phyloP scores from a whole-genome alignment of 2,888 invertebrate genomes.

The Apantesis nais region DNA sequence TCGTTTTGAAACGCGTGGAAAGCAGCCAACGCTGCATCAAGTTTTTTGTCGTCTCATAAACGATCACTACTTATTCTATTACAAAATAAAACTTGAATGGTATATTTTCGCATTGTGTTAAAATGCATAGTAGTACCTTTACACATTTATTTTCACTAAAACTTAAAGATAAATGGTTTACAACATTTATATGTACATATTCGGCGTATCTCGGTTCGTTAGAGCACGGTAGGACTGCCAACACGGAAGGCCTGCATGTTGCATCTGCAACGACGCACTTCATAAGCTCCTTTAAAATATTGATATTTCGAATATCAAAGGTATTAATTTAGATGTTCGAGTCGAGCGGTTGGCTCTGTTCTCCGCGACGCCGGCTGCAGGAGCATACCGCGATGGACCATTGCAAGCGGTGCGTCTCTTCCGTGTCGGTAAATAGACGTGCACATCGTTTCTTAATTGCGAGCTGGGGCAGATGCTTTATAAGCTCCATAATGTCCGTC shows the following conservation, averaged over 20 bases:
- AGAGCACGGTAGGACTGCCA: conserved; percentile 69
- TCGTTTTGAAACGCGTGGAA: not conserved
- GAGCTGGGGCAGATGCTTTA: conserved; percentile 81
- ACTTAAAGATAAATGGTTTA: conserved; percentile 21
- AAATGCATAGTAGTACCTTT: not conserved
- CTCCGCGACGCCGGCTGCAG: conserved; percentile 54
- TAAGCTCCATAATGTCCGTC: conserved; percentile 84
- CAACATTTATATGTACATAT: conserved; percentile 58
- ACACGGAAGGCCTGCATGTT: conserved; percentile 74
- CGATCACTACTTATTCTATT: not conserved
- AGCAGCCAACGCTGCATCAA: not conserved
- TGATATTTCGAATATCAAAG: conserved; percentile 84
- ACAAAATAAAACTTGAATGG: not conserved
- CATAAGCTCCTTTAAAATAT: conserved; percentile 81
- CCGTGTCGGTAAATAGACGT: conserved; percentile 84
- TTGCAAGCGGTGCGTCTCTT: conserved; percentile 81
- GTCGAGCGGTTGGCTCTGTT: conserved; percentile 68
- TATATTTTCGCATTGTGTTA: not conserved
- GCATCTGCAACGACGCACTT: conserved; percentile 71
- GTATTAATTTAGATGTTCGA: conserved; percentile 79
- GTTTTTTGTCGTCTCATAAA: not conserved
- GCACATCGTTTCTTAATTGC: conserved; percentile 83
- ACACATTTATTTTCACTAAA: conserved; percentile 28
- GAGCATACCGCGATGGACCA: conserved; percentile 76
- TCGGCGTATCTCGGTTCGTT: conserved; percentile 66